phyloP scores from a whole-genome alignment of 2,888 invertebrate species.

The Empis livida region DNA sequence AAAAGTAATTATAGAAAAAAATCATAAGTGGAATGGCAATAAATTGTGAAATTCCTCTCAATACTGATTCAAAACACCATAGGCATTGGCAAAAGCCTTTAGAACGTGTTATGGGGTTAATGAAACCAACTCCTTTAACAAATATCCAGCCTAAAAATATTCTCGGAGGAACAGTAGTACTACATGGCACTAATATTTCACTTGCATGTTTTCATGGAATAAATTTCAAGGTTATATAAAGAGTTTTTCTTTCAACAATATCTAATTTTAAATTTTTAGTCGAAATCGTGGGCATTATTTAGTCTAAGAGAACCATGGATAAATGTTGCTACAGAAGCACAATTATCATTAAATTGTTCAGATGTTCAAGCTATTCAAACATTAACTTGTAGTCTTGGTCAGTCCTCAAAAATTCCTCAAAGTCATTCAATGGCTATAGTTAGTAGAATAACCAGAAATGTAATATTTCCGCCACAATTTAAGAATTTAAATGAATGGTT shows the following conservation, averaged over 20 bases:
- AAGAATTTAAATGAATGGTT: slow-evolving; percentile 93
- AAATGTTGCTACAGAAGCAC: slow-evolving; percentile 86
- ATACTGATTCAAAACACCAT: slow-evolving; percentile 49
- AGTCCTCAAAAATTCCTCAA: slow-evolving; percentile 49
- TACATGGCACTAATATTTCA: slow-evolving; percentile 81
- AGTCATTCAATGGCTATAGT: slow-evolving; percentile 91
- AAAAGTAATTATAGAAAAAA: too few species aligned
- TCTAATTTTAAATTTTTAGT: slow-evolving; percentile 22
- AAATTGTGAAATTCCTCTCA: neutral
- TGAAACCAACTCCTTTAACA: slow-evolving; percentile 57
- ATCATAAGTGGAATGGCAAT: neutral
- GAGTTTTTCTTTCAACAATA: too few species aligned
- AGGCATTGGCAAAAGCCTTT: slow-evolving; percentile 91
- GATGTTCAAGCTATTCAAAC: slow-evolving; percentile 83
- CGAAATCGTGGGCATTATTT: slow-evolving; percentile 93
- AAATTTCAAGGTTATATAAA: slow-evolving; percentile 57
- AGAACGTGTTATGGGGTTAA: slow-evolving; percentile 64
- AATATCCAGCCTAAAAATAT: slow-evolving; percentile 64
- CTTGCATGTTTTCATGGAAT: slow-evolving; percentile 95
- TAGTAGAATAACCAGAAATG: slow-evolving; percentile 79
- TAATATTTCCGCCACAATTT: slow-evolving; percentile 91
- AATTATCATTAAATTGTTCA: slow-evolving; percentile 60
- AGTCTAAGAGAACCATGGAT: slow-evolving; percentile 86
- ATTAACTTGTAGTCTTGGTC: slow-evolving; percentile 75
- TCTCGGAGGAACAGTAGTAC: slow-evolving; percentile 76